Evolutionary conservation across 2,888 invertebrate species (phyloP).

Genomic region (Laspeyria flexula): DNA sequence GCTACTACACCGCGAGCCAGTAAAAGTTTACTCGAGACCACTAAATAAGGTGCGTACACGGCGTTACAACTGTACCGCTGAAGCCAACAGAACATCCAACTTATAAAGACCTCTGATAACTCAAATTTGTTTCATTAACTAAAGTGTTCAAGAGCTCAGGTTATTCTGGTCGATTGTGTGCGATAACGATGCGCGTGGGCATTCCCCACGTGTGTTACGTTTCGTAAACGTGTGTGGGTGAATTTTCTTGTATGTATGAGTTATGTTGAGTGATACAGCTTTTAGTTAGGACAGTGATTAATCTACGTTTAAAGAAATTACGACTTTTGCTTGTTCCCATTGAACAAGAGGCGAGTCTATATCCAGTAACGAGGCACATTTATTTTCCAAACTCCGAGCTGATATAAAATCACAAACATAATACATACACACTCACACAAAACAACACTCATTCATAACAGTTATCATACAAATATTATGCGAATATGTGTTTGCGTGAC

Average conservation of each 20-base stretch:
- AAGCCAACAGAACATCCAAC: constrained; percentile 48
- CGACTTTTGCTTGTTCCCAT: not conserved
- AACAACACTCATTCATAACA: too few species aligned
- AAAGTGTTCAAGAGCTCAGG: constrained; percentile 20
- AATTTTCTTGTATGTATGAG: constrained; percentile 29
- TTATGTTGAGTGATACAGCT: constrained; percentile 18
- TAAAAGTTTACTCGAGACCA: constrained; percentile 48
- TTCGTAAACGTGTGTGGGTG: constrained; percentile 40
- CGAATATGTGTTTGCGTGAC: too few species aligned
- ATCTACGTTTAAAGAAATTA: constrained; percentile 13
- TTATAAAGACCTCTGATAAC: constrained; percentile 27
- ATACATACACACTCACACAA: too few species aligned
- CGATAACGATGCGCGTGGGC: constrained; percentile 51
- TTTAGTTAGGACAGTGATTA: constrained; percentile 17
- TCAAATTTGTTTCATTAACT: not conserved
- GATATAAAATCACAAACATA: too few species aligned
- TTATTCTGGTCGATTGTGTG: constrained; percentile 25
- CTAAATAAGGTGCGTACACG: constrained; percentile 67
- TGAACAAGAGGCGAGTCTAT: too few species aligned
- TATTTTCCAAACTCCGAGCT: too few species aligned
- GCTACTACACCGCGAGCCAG: constrained; percentile 49
- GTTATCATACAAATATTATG: too few species aligned
- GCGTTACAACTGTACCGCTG: constrained; percentile 49
- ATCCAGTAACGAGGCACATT: too few species aligned
- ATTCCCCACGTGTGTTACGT: constrained; percentile 43